Percentiles rank a stretch among this genome's conserved stretches.
These are phyloP conservation scores for Heteropelma amictum DNA, from an alignment of 2,888 invertebrate species.

Conservation along the genomic window DNA sequence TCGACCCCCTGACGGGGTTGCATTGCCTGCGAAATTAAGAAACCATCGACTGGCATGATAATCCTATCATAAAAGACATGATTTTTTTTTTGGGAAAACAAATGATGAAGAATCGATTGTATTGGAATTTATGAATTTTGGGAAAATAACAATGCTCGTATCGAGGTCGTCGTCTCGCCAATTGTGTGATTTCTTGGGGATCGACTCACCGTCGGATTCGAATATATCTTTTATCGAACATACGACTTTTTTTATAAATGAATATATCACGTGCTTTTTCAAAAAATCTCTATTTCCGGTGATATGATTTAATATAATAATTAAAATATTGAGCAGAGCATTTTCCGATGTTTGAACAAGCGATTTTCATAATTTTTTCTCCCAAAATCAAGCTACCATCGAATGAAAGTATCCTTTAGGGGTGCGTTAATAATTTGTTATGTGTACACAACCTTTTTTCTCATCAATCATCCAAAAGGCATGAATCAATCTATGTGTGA, in stretches of 20 bases:
- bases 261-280: too few relatives aligned
- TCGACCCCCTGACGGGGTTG: conserved; percentile 6
- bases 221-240: background rate
- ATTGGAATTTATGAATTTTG: background rate
- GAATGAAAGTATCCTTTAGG: conserved; percentile 5
- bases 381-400: conserved; percentile 7
- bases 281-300: too few relatives aligned
- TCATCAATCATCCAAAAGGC: conserved; percentile 20
- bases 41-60: conserved; percentile 37
- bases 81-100: conserved; percentile 28
- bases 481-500: conserved; percentile 8
- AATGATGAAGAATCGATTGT: background rate
- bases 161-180: too few relatives aligned
- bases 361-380: conserved; percentile 15
- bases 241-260: background rate
- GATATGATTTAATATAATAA: too few relatives aligned
- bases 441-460: conserved; percentile 14
- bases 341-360: background rate
- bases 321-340: too few relatives aligned
- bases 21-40: conserved; percentile 28
- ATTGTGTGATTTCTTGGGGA: too few relatives aligned
- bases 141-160: background rate
- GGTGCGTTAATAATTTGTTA: conserved; percentile 3
- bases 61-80: conserved; percentile 18
- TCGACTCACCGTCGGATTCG: background rate